Percentiles rank a stretch among this genome's conserved stretches.
Conservation (phyloP, 1,140 invertebrate species). For the Penaeus vannamei region DNA sequence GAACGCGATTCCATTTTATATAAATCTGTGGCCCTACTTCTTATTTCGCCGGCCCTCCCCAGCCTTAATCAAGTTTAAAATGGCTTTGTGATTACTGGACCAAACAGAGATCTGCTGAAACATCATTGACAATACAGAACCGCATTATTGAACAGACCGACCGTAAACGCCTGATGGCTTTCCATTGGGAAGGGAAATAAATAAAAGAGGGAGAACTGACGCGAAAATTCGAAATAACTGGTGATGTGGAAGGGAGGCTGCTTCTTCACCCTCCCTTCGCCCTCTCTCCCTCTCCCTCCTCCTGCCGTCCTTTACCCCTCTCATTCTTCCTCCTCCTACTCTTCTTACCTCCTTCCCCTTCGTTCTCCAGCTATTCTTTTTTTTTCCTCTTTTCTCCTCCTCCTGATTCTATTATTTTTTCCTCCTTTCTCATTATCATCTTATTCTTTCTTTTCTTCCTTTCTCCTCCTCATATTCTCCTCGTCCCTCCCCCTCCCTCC, state of each 20-base stretch:
- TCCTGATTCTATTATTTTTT: too few species aligned
- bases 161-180: constrained; percentile 59
- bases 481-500: too few species aligned
- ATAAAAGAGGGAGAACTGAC: constrained; percentile 62
- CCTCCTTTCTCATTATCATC: too few species aligned
- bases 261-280: not conserved
- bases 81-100: constrained; percentile 61
- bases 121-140: constrained; percentile 66
- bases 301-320: too few species aligned
- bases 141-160: constrained; percentile 58
- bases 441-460: too few species aligned
- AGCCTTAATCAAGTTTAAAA: constrained; percentile 64
- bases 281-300: too few species aligned
- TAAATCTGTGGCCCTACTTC: constrained; percentile 27
- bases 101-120: constrained; percentile 61
- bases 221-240: constrained; percentile 64
- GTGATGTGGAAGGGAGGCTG: constrained; percentile 48
- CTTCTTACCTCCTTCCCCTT: too few species aligned
- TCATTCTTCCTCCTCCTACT: not conserved
- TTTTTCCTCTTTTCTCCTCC: too few species aligned
- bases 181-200: constrained; percentile 61
- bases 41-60: constrained; percentile 9
- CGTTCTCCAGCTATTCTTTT: too few species aligned
- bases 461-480: too few species aligned
- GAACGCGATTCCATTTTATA: not conserved